phyloP scores from a whole-genome alignment of 2,113 vertebrate genomes.

The Hylia prasina region DNA sequence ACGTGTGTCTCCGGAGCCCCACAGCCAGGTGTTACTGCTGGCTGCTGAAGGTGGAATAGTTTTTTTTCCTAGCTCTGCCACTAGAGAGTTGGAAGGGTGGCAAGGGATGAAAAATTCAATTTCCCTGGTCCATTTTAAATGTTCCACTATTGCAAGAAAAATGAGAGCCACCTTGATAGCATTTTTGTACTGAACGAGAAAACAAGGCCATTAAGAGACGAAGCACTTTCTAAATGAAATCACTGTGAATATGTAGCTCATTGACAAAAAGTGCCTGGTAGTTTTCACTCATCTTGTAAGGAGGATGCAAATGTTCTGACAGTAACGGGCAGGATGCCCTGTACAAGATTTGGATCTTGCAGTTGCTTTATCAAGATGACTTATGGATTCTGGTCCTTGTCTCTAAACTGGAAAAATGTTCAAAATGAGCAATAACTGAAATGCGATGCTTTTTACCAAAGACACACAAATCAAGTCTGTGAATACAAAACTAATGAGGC shows the following conservation, averaged over 20 bases:
- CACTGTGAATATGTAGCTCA: background rate
- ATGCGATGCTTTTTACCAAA: background rate
- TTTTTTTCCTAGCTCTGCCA: background rate
- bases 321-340: background rate
- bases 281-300: background rate
- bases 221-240: background rate
- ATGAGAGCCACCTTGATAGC: background rate
- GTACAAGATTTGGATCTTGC: background rate
- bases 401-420: background rate
- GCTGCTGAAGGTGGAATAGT: background rate
- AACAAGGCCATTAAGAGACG: background rate
- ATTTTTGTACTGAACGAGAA: background rate
- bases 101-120: background rate
- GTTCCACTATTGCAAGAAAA: background rate
- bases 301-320: background rate
- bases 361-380: background rate
- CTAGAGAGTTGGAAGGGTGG: background rate
- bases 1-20: fast-evolving
- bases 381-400: background rate
- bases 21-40: background rate
- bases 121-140: background rate
- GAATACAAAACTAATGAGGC: background rate
- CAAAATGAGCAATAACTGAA: background rate
- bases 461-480: background rate
- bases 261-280: background rate